A percentile compares a stretch with the other conserved stretches of the same genome.
phyloP scores from a whole-genome alignment of 2,797 vertebrate species.

The Picus viridis region DNA sequence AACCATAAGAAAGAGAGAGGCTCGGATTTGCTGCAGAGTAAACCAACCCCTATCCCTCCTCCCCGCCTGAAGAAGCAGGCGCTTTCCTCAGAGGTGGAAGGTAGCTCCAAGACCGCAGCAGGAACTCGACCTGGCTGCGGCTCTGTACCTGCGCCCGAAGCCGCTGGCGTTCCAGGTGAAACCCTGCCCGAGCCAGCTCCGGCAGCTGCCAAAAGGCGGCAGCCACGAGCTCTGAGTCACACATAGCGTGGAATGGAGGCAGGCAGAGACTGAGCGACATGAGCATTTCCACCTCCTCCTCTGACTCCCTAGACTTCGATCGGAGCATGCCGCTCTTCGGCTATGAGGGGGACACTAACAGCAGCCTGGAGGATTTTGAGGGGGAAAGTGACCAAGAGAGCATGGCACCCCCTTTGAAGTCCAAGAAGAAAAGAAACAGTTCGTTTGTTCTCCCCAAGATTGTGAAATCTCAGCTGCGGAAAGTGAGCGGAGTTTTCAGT shows the following conservation, averaged over 20 bases:
- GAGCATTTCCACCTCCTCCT: slow-evolving; percentile 97
- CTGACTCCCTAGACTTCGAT: slow-evolving; percentile 92
- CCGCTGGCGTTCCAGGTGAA: slow-evolving; percentile 77
- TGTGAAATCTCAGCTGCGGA: slow-evolving; percentile 91
- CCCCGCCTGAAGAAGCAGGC: slow-evolving; percentile 87
- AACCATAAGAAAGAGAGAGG: slow-evolving; percentile 74
- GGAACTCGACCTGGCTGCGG: not conserved
- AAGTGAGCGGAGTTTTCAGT: slow-evolving; percentile 92
- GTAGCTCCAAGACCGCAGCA: slow-evolving; percentile 67
- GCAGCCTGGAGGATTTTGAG: slow-evolving; percentile 91
- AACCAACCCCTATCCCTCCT: slow-evolving; percentile 86
- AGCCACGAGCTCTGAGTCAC: slow-evolving; percentile 67
- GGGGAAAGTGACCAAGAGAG: slow-evolving; percentile 92
- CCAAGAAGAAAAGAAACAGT: slow-evolving; percentile 83
- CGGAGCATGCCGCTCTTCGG: slow-evolving; percentile 85
- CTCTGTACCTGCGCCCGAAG: not conserved
- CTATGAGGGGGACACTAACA: slow-evolving; percentile 87
- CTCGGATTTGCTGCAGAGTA: slow-evolving; percentile 68
- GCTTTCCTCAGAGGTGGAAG: slow-evolving; percentile 50
- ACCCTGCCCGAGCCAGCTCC: slow-evolving; percentile 59
- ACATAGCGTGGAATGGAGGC: slow-evolving; percentile 73
- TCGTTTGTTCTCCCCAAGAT: slow-evolving; percentile 90
- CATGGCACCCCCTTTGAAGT: slow-evolving; percentile 87
- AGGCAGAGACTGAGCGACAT: slow-evolving; percentile 92
- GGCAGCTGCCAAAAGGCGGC: slow-evolving; percentile 44